phyloP scores from a whole-genome alignment of 2,888 invertebrate species.

The Tinea pellionella region DNA sequence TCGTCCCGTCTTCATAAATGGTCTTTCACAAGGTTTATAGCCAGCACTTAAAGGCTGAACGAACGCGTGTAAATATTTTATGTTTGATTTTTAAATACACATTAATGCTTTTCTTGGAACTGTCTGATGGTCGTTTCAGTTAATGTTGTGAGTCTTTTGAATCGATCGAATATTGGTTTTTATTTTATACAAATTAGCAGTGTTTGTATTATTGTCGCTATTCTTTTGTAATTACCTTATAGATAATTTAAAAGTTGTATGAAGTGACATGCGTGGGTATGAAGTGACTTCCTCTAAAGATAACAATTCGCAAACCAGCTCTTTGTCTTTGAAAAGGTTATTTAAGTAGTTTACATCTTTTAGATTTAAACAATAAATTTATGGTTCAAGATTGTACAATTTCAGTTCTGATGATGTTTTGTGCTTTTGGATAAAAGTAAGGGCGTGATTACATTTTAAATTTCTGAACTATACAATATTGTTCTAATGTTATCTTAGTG shows the following conservation, averaged over 20 bases:
- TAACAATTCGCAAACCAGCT: neutral
- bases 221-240: neutral
- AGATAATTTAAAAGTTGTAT: neutral
- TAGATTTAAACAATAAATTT: neutral
- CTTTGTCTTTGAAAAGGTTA: constrained; percentile 5
- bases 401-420: neutral
- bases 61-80: constrained; percentile 29
- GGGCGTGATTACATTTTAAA: no score
- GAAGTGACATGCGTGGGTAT: neutral
- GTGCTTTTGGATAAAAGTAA: no score
- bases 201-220: neutral
- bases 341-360: neutral
- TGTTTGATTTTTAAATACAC: constrained; percentile 26
- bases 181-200: neutral
- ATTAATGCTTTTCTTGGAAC: constrained; percentile 23
- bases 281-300: neutral
- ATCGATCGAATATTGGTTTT: neutral
- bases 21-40: constrained; percentile 31
- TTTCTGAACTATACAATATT: neutral
- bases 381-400: neutral
- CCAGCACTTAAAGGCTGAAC: constrained; percentile 29
- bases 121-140: constrained; percentile 4
- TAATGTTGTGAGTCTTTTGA: constrained; percentile 7
- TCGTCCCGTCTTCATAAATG: constrained; percentile 20
- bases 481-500: neutral